Base-by-base conservation (phyloP, 2,113 vertebrate genomes). In the Indicator indicator region DNA sequence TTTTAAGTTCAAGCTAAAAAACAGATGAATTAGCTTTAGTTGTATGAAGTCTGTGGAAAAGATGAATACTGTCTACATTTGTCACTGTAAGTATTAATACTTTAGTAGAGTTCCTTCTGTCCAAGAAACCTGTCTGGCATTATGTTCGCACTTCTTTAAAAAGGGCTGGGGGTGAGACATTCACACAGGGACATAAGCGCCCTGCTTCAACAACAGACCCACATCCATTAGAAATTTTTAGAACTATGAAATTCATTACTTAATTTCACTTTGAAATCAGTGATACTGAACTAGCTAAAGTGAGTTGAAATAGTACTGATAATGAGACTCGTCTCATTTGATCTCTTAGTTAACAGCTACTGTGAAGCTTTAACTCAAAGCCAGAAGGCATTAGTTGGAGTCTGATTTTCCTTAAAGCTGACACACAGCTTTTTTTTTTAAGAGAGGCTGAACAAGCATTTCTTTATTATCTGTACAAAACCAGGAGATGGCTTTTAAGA, bases 221-320 rank as follows among this genome's bases (percentile, higher is more conserved):
- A 70, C 23, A 68, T 68, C 23, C 33, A 42, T 20, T 68, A 50
- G 11, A 56, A 59, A 24, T 19, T 19, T 36, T 70, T 64, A 42
- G 9, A 68, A 79, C 19, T 12, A 18, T 17, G 12, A 24, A 24
- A 9, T 74, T 59, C 26, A 64, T 46, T 0, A 54, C 0, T 0
- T 40, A 50, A 55, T 84, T 75, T 63, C 59, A 87, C 16, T 78
- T 84, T 16, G 68, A 89, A 89, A 91, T 30, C 1, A 1, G 26
- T 13, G 33, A 50, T 36, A 27, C 23, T 78, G 54, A 78, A 77
- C 14, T 44, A 12, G 9, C n/a, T 86, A 32, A 32, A 91, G 50
- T 13, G 50, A 78, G 30, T 8, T 46, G 30, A 78, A 59, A 46
- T 26, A 54, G 26, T 44, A 71, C 9, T 33, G 30, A 20, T 62